Evolutionary conservation across 92 coral and sea anemone genomes (phyloP).

Genomic region (Bergia puertoricense): DNA sequence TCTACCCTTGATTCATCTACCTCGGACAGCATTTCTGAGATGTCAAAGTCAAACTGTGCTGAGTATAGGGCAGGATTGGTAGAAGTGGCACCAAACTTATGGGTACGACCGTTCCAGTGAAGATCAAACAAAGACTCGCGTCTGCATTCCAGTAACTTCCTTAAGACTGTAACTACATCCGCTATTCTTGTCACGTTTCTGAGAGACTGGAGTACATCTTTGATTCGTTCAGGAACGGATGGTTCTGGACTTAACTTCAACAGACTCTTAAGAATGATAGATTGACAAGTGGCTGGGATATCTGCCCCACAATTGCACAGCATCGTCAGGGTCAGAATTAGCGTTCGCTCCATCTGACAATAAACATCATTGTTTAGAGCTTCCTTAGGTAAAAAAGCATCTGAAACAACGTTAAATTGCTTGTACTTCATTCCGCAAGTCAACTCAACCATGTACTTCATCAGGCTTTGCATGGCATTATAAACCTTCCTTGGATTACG

Average conservation of each 20-base stretch:
- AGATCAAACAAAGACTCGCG: slow-evolving; percentile 68
- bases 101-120: slow-evolving; percentile 57
- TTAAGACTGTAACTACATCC: slow-evolving; percentile 65
- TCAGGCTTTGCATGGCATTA: slow-evolving; percentile 29
- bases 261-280: slow-evolving; percentile 50
- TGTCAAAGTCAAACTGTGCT: slow-evolving; percentile 41
- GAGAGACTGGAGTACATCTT: slow-evolving; percentile 54
- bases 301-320: slow-evolving; percentile 87
- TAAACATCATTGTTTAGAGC: slow-evolving; percentile 24
- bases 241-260: slow-evolving; percentile 32
- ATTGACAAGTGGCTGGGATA: slow-evolving; percentile 56
- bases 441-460: slow-evolving; percentile 53
- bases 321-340: slow-evolving; percentile 84
- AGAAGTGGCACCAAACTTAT: slow-evolving; percentile 17
- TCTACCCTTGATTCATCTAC: background rate
- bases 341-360: slow-evolving; percentile 78
- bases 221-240: slow-evolving; percentile 53
- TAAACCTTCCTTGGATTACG: slow-evolving; percentile 8
- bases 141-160: slow-evolving; percentile 53
- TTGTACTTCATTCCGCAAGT: slow-evolving; percentile 48
- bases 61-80: slow-evolving; percentile 44
- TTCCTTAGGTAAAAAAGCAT: slow-evolving; percentile 34
- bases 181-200: slow-evolving; percentile 40
- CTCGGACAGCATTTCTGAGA: background rate
- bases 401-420: slow-evolving; percentile 60